phyloP scores from a whole-genome alignment of 1,140 invertebrate species.

The Meteorus sp. region DNA sequence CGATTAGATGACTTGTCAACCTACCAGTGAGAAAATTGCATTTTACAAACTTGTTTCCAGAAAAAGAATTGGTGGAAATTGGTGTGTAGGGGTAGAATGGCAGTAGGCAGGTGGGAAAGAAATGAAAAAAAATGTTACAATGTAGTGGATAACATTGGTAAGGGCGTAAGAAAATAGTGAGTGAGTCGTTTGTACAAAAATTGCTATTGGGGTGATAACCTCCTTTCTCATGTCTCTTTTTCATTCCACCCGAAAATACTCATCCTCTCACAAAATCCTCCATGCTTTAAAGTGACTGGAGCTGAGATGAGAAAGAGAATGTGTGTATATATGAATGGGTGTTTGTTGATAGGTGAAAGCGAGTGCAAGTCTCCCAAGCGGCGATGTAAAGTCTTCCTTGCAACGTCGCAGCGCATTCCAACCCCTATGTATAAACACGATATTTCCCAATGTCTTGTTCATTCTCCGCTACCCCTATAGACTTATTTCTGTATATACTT shows the following conservation, averaged over 20 bases:
- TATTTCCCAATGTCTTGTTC: slow-evolving; percentile 1
- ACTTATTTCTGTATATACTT: no score
- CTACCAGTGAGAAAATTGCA: slow-evolving; percentile 56
- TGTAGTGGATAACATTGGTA: neutral
- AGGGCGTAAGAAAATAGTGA: neutral
- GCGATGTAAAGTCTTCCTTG: neutral
- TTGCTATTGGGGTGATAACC: no score
- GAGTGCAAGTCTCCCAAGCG: neutral
- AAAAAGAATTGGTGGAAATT: slow-evolving; percentile 55
- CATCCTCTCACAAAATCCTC: no score
- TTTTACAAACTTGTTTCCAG: slow-evolving; percentile 59
- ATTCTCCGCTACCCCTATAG: slow-evolving; percentile 8
- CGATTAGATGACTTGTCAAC: slow-evolving; percentile 56
- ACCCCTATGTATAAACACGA: neutral
- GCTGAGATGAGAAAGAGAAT: neutral
- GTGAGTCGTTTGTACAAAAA: no score
- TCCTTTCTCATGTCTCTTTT: no score
- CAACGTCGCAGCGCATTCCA: slow-evolving; percentile 1
- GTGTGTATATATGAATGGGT: no score
- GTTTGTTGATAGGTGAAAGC: no score
- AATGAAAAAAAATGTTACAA: slow-evolving; percentile 7
- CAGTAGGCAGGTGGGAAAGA: slow-evolving; percentile 31
- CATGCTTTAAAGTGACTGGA: no score
- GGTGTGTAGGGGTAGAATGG: slow-evolving; percentile 34
- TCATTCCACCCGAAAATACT: no score